Conservation (phyloP, 2,888 invertebrate species). For the Orchestes rusci region DNA sequence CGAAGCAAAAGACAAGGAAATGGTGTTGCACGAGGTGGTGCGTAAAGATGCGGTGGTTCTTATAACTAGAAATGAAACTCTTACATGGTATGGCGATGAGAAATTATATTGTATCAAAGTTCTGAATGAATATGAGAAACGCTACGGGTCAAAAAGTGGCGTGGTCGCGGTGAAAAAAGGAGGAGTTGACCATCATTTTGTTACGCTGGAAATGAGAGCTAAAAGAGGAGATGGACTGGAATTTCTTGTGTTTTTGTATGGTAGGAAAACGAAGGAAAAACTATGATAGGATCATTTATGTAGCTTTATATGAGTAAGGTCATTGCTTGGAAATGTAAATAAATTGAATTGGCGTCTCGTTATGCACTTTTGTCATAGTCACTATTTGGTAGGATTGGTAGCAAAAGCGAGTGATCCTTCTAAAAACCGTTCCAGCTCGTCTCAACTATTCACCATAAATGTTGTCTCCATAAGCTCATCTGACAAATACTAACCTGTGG, state of each 20-base stretch:
- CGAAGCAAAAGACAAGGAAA: conserved; percentile 17
- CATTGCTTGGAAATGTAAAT: too few relatives aligned
- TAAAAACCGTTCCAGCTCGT: too few relatives aligned
- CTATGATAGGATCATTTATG: too few relatives aligned
- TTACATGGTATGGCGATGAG: conserved; percentile 22
- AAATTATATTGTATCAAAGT: conserved; percentile 27
- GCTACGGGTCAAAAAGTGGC: conserved; percentile 19
- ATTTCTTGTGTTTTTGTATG: conserved; percentile 20
- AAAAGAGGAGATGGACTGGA: conserved; percentile 21
- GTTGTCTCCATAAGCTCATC: too few relatives aligned
- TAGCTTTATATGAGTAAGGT: too few relatives aligned
- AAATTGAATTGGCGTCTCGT: too few relatives aligned
- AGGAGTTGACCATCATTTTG: conserved; percentile 24
- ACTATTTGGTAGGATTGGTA: too few relatives aligned
- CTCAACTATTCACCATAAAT: too few relatives aligned
- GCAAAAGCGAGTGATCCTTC: too few relatives aligned
- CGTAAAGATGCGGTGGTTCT: conserved; percentile 13
- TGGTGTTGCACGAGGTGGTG: conserved; percentile 21
- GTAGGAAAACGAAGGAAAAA: conserved; percentile 11
- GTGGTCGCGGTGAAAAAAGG: conserved; percentile 23
- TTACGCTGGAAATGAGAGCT: conserved; percentile 25
- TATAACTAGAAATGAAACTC: conserved; percentile 13
- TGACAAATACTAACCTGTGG: too few relatives aligned
- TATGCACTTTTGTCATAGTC: too few relatives aligned
- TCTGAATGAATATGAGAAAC: conserved; percentile 20